Base-by-base conservation (phyloP, 2,888 invertebrate genomes). In the Synanthedon vespiformis region DNA sequence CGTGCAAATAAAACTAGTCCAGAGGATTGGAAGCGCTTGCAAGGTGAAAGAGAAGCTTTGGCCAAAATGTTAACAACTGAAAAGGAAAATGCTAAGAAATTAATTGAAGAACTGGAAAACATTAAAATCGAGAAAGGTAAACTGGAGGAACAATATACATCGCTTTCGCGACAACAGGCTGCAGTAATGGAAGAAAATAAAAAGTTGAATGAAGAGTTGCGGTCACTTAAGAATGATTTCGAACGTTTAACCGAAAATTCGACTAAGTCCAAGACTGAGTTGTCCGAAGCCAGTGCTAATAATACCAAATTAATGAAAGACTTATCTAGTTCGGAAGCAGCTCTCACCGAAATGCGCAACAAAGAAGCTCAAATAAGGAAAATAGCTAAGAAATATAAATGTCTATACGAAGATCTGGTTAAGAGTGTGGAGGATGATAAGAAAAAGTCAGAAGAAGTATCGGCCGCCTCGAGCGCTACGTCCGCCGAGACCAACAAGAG, bases 371-470 rank as follows among this genome's bases (percentile, higher is more conserved):
- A 93, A 72, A 92, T 95, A 44, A 90, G 95, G 61, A 96, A 95
- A 74, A 95, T 98, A 60, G 98, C 97, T 5, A 94, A 96, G 67
- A 96, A 96, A 67, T 98, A 97, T 74, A 97, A 97, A 77, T 92
- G 91, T 10, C 94, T 94, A 61, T 95, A 90, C 71, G 94, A 94
- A 70, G 95, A 95, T 61, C 84, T 94, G 16, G 86, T 89, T 0
- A 93, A 92, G 70, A 89, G 90, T 13, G 80, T 90, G 16, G 92
- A 92, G 58, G 90, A 90, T 62, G 90, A 90, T 50, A 90, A 90
- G 63, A 88, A 88, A 58, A 89, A 86, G 59, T 77, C 76, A 52
- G 91, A 89, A 62, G 89, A 79, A 1, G 90, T 90, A 59, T 77
- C 78, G 3, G 89, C 88, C 27, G 89, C 88, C 40, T 82, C 86